Base-by-base conservation (phyloP, 2,113 vertebrate species). In the Parus major region DNA sequence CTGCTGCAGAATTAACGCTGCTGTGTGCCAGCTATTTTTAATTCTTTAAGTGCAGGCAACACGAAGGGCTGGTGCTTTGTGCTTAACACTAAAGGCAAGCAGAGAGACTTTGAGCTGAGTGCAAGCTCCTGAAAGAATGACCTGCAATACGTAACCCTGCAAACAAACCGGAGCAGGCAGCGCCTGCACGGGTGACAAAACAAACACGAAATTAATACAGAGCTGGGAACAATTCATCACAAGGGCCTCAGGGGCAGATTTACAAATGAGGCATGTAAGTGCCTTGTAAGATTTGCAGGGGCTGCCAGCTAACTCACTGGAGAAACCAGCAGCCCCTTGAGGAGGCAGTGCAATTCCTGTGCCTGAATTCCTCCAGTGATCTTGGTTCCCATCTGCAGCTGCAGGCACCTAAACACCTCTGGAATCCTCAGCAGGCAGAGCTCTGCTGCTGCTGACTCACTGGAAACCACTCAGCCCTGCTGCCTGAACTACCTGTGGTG, bases 261-360 rank as follows among this genome's bases (percentile, higher is more conserved):
- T 60, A 85, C 81, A 92, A 96, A 86, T 21, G 70, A 76, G 85
- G 87, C 93, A 57, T 75, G 46, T 53, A 94, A 90, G 70, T 31
- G 82, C 73, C 65, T 82, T 0, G 0, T 18, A 76, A 69, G 81
- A 14, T 44, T 71, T n/a, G 65, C 35, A 36, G 66, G 57, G 91
- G 82, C 81, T 87, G 93, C 65, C 87, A 91, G 73, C 78, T 76
- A 44, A 91, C 84, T 84, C 52, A 9, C 76, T 91, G 0, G 39
- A 60, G 84, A 60, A 91, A 65, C 61, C 87, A 84, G 13, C 29
- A 82, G 61, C 10, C 53, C 81, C 73, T 90, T 4, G 29, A 47
- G 76, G 82, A 94, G 57, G 65, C 72, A 55, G 27, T 4, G 55
- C 16, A 27, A 21, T 13, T 56, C 17, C 84, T 64, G 41, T 22